phyloP scores from a whole-genome alignment of 2,888 invertebrate genomes.

The Helobdella robusta region DNA sequence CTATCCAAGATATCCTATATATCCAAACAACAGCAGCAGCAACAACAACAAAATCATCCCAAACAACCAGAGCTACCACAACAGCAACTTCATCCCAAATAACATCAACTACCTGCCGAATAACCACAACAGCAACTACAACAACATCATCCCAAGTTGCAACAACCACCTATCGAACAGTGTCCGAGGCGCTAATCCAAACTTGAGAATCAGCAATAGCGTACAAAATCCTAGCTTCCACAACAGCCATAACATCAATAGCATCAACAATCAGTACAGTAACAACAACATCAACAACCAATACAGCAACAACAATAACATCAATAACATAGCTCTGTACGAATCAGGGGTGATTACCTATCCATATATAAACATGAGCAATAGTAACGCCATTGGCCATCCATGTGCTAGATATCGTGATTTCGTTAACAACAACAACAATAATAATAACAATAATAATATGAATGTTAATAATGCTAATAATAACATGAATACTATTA shows the following conservation, averaged over 20 bases:
- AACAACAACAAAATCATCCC: neutral
- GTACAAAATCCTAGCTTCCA: neutral
- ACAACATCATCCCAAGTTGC: neutral
- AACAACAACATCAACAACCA: neutral
- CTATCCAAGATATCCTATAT: no score
- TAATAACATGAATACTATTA: neutral
- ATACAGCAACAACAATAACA: neutral
- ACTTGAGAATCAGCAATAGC: neutral
- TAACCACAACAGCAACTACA: neutral
- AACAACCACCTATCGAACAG: neutral
- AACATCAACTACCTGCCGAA: neutral
- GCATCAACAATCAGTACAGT: neutral
- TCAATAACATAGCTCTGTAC: neutral
- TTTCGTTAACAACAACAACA: neutral
- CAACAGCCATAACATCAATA: no score
- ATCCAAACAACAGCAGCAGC: neutral
- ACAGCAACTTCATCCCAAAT: neutral
- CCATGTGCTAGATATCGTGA: no score
- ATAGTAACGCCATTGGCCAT: no score
- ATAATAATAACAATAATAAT: neutral
- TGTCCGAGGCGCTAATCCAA: neutral
- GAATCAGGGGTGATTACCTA: no score
- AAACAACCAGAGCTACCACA: neutral
- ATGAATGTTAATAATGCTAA: slow-evolving; percentile 6
- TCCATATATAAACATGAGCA: neutral